Conservation (phyloP, 2,113 vertebrate species). For the Chaetura pelagica region DNA sequence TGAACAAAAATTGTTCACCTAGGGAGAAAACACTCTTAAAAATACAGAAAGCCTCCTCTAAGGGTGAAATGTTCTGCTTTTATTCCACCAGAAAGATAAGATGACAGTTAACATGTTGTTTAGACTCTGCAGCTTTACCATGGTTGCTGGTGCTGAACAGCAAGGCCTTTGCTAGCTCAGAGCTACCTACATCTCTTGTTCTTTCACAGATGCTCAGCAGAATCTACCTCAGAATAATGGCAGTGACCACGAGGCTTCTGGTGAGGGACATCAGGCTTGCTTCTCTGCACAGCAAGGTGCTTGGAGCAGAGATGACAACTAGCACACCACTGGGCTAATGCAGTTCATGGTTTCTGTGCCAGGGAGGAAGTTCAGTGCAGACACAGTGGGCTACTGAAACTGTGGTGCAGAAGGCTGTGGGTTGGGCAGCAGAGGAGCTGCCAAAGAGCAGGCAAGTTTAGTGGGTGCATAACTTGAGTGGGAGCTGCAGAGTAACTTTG, state of each 20-base stretch:
- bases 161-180: not conserved
- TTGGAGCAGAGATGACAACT: not conserved
- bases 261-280: not conserved
- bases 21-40: not conserved
- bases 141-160: not conserved
- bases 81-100: not conserved
- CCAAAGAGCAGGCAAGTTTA: not conserved
- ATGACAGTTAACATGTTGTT: rapidly evolving
- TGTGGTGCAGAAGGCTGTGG: not conserved
- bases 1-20: not conserved
- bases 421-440: not conserved
- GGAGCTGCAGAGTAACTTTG: not conserved
- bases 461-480: not conserved
- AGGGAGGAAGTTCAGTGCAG: not conserved
- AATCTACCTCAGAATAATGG: not conserved
- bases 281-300: not conserved
- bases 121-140: not conserved
- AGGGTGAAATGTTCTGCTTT: not conserved
- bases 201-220: not conserved
- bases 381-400: not conserved
- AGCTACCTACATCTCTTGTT: not conserved
- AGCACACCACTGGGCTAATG: not conserved
- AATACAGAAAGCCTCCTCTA: not conserved
- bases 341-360: not conserved
- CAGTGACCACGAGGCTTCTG: not conserved